Conservation (phyloP, 2,888 invertebrate species). For the Asteroscopus sphinx region DNA sequence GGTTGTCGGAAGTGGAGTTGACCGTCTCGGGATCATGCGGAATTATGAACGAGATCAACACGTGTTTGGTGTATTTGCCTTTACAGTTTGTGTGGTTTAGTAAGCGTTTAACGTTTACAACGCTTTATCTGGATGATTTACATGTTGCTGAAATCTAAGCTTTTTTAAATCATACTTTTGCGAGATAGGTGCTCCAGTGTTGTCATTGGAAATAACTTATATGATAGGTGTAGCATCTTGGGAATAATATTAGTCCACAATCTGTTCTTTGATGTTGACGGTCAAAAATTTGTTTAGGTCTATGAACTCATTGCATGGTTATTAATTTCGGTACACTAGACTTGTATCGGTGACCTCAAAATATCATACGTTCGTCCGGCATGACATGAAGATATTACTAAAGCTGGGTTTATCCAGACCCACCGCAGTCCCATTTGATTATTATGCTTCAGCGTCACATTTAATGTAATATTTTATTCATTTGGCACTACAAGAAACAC, state of each 20-base stretch:
- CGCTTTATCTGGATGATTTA: constrained; percentile 14
- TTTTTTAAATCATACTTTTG: constrained; percentile 10
- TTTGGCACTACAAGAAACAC: constrained; percentile 17
- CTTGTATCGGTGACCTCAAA: constrained; percentile 29
- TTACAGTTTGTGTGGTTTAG: background rate
- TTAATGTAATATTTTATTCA: constrained; percentile 27
- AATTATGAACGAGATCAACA: constrained; percentile 28
- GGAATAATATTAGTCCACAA: background rate
- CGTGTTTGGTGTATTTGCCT: constrained; percentile 30
- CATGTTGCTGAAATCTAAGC: background rate
- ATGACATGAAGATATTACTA: constrained; percentile 33
- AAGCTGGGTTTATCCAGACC: constrained; percentile 34
- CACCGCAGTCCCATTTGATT: constrained; percentile 36
- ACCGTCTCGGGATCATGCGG: constrained; percentile 21
- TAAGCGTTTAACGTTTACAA: no score
- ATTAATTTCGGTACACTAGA: constrained; percentile 29
- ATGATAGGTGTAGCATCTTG: no score
- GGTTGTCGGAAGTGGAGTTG: constrained; percentile 43
- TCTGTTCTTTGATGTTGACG: background rate
- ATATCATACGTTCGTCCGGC: constrained; percentile 22
- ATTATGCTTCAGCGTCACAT: constrained; percentile 27
- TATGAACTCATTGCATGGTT: constrained; percentile 17
- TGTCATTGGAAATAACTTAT: constrained; percentile 2
- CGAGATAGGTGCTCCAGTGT: background rate
- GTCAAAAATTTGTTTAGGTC: constrained; percentile 8